phyloP scores from a whole-genome alignment of 2,113 vertebrate species.

The Dendropsophus ebraccatus region DNA sequence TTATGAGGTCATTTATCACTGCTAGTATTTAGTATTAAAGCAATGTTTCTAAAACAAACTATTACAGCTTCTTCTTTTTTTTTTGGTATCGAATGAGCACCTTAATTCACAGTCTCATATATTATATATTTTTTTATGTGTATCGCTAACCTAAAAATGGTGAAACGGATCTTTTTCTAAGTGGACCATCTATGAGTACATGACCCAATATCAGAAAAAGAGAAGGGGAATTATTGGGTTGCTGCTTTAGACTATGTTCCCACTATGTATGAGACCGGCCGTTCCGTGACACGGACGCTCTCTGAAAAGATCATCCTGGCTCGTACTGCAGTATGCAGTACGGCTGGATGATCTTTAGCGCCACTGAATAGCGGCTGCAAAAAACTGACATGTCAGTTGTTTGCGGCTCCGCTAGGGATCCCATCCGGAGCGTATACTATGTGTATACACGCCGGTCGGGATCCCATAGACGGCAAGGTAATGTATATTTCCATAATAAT shows the following conservation, averaged over 20 bases:
- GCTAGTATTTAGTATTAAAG: slow-evolving; percentile 36
- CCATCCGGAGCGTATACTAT: too few species aligned
- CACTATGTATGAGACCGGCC: too few species aligned
- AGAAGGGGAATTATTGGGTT: not conserved
- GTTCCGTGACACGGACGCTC: too few species aligned
- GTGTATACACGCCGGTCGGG: too few species aligned
- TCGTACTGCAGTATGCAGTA: too few species aligned
- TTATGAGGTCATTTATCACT: slow-evolving; percentile 33
- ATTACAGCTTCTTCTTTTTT: not conserved
- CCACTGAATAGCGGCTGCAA: too few species aligned
- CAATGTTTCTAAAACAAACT: slow-evolving; percentile 24
- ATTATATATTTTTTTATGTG: not conserved
- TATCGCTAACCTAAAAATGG: not conserved
- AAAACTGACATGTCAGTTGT: too few species aligned
- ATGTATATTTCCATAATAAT: too few species aligned
- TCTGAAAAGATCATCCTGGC: too few species aligned
- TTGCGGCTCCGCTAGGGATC: too few species aligned
- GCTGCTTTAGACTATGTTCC: not conserved
- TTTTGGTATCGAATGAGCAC: slow-evolving; percentile 14
- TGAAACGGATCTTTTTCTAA: not conserved
- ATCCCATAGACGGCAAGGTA: too few species aligned
- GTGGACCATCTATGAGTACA: not conserved
- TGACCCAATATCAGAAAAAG: not conserved
- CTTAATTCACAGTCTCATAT: slow-evolving; percentile 17
- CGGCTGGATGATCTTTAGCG: too few species aligned